phyloP scores from a whole-genome alignment of 2,888 invertebrate genomes.

The Tenthredo distinguenda region DNA sequence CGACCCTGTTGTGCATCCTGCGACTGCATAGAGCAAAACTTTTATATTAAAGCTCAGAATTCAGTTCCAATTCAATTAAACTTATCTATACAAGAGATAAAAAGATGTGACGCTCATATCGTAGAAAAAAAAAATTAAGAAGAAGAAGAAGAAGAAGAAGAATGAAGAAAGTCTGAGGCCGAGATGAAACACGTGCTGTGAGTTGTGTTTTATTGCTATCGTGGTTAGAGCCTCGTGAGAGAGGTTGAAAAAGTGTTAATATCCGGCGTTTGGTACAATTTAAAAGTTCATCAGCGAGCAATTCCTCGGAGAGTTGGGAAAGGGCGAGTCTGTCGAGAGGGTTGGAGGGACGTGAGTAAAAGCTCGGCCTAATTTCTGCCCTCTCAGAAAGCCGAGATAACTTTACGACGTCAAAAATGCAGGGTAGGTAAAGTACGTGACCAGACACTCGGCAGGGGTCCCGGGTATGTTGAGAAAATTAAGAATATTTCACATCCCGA shows the following conservation, averaged over 20 bases:
- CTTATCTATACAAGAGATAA: not conserved
- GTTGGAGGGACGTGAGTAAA: not conserved
- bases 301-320: not conserved
- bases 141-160: constrained; percentile 6
- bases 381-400: not conserved
- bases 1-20: constrained; percentile 12
- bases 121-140: not conserved
- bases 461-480: not conserved
- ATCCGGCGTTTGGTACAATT: constrained; percentile 40
- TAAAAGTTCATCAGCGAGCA: constrained; percentile 39
- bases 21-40: not conserved
- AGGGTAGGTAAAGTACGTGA: not conserved
- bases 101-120: not conserved
- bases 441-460: not conserved
- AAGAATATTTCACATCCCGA: not conserved
- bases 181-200: constrained; percentile 30
- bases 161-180: not conserved
- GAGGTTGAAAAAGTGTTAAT: constrained; percentile 37
- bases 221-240: not conserved
- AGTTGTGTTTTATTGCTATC: constrained; percentile 30
- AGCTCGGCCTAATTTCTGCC: constrained; percentile 21
- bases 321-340: not conserved
- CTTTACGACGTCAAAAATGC: constrained; percentile 29
- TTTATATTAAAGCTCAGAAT: constrained; percentile 22
- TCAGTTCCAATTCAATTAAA: not conserved